phyloP scores from a whole-genome alignment of 2,888 invertebrate species.

The Chironomus riparius region DNA sequence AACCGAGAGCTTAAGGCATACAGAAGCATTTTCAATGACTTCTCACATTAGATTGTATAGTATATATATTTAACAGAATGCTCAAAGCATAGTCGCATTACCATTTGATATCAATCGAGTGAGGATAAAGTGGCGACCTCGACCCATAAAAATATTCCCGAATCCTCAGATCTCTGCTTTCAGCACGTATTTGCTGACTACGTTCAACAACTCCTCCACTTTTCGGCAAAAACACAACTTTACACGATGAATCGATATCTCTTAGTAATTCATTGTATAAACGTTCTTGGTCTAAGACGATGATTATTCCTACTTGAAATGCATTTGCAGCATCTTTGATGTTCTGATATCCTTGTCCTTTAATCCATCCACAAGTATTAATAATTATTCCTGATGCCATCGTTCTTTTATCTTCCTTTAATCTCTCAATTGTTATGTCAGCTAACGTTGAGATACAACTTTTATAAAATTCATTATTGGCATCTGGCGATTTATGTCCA shows the following conservation, averaged over 20 bases:
- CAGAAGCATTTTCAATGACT: too few relatives aligned
- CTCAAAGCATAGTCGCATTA: too few relatives aligned
- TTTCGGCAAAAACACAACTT: conserved; percentile 86
- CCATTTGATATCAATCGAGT: conserved; percentile 89
- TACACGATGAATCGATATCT: conserved; percentile 89
- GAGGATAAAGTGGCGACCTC: conserved; percentile 74
- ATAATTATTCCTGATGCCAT: conserved; percentile 85
- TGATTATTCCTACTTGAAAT: conserved; percentile 91
- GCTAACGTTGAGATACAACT: conserved; percentile 75
- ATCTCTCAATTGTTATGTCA: conserved; percentile 71
- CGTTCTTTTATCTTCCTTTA: conserved; percentile 82
- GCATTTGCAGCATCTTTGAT: conserved; percentile 82
- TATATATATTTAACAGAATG: too few relatives aligned
- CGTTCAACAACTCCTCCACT: conserved; percentile 95
- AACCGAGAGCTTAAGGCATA: too few relatives aligned
- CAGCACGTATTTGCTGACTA: conserved; percentile 58
- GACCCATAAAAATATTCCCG: conserved; percentile 94
- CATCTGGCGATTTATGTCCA: conserved; percentile 69
- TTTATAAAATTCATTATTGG: conserved; percentile 77
- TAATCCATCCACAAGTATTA: conserved; percentile 97
- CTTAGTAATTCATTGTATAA: conserved; percentile 87
- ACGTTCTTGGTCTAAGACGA: conserved; percentile 93
- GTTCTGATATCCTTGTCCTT: conserved; percentile 80
- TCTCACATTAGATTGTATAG: too few relatives aligned
- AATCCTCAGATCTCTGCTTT: conserved; percentile 69